Base-by-base conservation (phyloP, 53 echinoderm and acorn worm species). In the Paracentrotus lividus region DNA sequence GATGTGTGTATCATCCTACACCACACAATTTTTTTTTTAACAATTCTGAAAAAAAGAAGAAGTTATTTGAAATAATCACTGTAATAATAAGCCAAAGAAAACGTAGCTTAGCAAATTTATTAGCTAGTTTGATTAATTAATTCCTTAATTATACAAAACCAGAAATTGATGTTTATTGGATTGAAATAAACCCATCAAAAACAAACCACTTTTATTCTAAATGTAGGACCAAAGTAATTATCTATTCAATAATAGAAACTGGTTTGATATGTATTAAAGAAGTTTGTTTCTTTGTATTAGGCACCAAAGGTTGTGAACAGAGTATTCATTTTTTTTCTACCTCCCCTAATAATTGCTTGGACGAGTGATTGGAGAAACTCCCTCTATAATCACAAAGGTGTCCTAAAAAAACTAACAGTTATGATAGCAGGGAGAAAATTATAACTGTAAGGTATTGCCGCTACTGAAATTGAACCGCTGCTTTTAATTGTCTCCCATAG, bases 1-100 rank as follows among this genome's bases (percentile, higher is more conserved):
- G 24, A 77, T 42, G 24, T 45, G 3, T 36, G 13, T 81, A 27
- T 49, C 45, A 47, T 81, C 8, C 47, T 38, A 76, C 76, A 76
- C 14, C 31, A n/a, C n/a, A n/a, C n/a, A n/a, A n/a, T n/a, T 65
- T 32, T 12, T 49, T 42, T 8, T 23, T 10, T 47, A 26, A 45
- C n/a, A 85, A 24, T 85, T 13, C 18, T 72, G 21, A 18, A 72
- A 36, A 72, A 18, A 72, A 29, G 57, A 18, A 52, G 52, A 52
- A 52, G 52, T 21, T 64, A 8, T 64, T 27, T 29, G 29, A 59
- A 59, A 59, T 64, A 26, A 64, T 7, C n/a, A n/a, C n/a, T 57
- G 57, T 64, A 64, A 64, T 64, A 64, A 27, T 64, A 31, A 64
- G 64, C 64, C 64, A 64, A 64, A 64, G 64, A 64, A 64, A 31